Percentiles rank a stretch among this genome's conserved stretches.
Evolutionary conservation across 2,888 invertebrate species (phyloP).

Genomic region (Calameuta pallipes): DNA sequence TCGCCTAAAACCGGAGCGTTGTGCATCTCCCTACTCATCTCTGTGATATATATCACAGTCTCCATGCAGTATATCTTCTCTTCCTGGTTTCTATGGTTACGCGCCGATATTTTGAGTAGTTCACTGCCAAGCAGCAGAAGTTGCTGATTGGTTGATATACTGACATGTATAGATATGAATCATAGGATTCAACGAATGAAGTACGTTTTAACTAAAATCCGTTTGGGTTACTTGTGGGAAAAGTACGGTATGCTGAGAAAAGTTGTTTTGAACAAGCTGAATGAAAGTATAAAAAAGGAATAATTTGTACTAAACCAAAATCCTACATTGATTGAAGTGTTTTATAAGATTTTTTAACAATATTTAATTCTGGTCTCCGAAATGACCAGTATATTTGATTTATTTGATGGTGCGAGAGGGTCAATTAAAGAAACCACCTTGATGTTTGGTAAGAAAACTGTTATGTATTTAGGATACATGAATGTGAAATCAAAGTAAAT

Average conservation of each 20-base stretch:
- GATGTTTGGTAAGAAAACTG: neutral
- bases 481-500: neutral
- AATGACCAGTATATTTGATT: slow-evolving; percentile 39
- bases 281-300: neutral
- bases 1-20: no score
- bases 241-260: neutral
- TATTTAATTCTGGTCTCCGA: slow-evolving; percentile 6
- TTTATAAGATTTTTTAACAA: neutral
- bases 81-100: no score
- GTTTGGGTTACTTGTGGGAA: neutral
- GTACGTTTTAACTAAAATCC: neutral
- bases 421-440: slow-evolving; percentile 21
- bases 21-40: no score
- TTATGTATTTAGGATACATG: neutral
- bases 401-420: slow-evolving; percentile 24
- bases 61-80: no score
- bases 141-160: neutral
- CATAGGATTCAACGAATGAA: neutral
- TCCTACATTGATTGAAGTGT: neutral
- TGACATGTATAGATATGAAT: neutral
- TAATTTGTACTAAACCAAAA: neutral
- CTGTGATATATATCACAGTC: no score
- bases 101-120: no score
- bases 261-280: neutral
- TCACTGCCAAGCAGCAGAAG: neutral